Evolutionary conservation across 2,113 vertebrate genomes (phyloP).

Genomic region (Cacatua alba): DNA sequence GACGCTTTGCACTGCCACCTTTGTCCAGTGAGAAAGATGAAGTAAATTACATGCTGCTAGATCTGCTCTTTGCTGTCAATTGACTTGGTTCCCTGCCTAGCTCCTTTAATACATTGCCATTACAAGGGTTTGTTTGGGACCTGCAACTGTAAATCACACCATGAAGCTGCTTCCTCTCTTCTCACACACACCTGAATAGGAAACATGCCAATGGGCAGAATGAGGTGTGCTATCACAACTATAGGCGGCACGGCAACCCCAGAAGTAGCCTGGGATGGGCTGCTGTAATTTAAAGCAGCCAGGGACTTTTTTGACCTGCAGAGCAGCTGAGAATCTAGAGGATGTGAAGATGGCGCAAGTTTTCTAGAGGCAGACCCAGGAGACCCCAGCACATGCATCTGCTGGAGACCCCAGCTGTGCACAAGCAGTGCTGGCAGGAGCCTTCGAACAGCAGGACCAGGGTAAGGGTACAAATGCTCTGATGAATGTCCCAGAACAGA

Average conservation of each 20-base stretch:
- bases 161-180: neutral
- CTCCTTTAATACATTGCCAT: neutral
- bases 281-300: neutral
- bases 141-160: neutral
- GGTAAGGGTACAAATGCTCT: rapidly evolving
- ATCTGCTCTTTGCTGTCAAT: neutral
- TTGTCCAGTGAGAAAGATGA: neutral
- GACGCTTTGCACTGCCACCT: neutral
- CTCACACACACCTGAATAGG: neutral
- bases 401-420: neutral
- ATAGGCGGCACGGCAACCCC: neutral
- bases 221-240: neutral
- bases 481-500: neutral
- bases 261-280: neutral
- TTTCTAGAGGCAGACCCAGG: neutral
- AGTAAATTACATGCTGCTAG: slow-evolving; percentile 11
- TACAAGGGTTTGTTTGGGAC: neutral
- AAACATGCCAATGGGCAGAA: neutral
- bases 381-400: neutral
- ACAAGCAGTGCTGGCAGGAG: neutral
- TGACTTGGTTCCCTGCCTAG: slow-evolving; percentile 27
- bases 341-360: neutral
- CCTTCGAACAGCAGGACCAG: neutral
- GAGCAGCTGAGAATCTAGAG: slow-evolving; percentile 27
- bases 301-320: neutral